phyloP scores from a whole-genome alignment of 1,140 invertebrate genomes.

The Drosophila subobscura region DNA sequence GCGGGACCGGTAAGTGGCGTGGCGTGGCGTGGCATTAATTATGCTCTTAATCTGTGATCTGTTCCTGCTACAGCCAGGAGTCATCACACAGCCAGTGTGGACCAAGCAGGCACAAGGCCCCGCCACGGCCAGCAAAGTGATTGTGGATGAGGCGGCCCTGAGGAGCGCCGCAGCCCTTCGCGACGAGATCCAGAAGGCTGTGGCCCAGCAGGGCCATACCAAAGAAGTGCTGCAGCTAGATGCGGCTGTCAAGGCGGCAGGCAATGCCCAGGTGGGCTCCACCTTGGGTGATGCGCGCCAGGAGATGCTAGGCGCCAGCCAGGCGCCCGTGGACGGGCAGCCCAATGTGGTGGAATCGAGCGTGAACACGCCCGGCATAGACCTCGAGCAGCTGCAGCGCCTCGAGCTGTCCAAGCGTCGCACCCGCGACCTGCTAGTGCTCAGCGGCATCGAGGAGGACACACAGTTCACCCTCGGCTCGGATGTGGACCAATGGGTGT shows the following conservation, averaged over 20 bases:
- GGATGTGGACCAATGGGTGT: slow-evolving; percentile 61
- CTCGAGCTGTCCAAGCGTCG: slow-evolving; percentile 67
- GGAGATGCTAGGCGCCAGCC: slow-evolving; percentile 27
- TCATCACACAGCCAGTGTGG: slow-evolving; percentile 70
- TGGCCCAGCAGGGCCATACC: slow-evolving; percentile 33
- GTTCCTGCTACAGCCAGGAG: slow-evolving; percentile 30
- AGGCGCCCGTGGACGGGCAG: not conserved
- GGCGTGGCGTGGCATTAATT: too few relatives aligned
- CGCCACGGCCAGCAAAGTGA: slow-evolving; percentile 35
- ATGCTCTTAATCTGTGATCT: not conserved
- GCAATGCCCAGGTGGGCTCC: not conserved
- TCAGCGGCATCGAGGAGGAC: slow-evolving; percentile 68
- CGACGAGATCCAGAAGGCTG: slow-evolving; percentile 59
- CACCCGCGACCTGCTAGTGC: slow-evolving; percentile 65
- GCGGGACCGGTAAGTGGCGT: slow-evolving; percentile 14
- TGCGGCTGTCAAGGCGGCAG: slow-evolving; percentile 26
- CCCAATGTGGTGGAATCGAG: slow-evolving; percentile 66
- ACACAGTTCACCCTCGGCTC: slow-evolving; percentile 42
- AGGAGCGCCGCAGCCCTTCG: slow-evolving; percentile 47
- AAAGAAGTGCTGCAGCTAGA: slow-evolving; percentile 45
- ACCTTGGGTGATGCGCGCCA: slow-evolving; percentile 7
- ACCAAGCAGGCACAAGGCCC: slow-evolving; percentile 18
- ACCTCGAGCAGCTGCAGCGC: slow-evolving; percentile 61
- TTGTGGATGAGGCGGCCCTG: slow-evolving; percentile 39
- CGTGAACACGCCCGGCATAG: slow-evolving; percentile 38